Evolutionary conservation across 2,113 vertebrate species (phyloP), one percentile per base, ranked within the genome.

Genomic region (Kryptolebias marmoratus): DNA sequence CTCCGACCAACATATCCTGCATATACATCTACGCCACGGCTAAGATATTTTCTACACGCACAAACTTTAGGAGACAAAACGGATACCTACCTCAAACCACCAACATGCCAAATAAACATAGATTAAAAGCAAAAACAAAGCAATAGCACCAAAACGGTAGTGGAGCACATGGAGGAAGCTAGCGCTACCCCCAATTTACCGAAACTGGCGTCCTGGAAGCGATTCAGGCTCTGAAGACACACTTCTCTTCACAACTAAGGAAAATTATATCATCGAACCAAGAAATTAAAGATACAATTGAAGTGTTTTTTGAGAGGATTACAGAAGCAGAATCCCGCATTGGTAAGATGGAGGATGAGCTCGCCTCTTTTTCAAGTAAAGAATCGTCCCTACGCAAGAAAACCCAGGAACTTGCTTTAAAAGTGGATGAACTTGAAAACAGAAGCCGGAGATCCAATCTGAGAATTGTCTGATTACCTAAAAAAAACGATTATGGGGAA

Each of bases 201-300:
- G 32, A n/a, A 2, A 15, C 16, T 55, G 6, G 36, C 27, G 30
- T 62, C 8, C 32, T 63, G 18, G 60, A 22, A 10, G 44, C 60
- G 5, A 48, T 63, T 16, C 44, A 48, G 0, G 14, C 5, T 6
- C 0, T 63, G 14, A 63, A 8, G 48, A 7, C 60, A 1, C 27
- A 50, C 48, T 50, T 64, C 11, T 13, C 27, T 1, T 11, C 11
- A 1, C 47, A 64, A 13, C 30, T 64, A 16, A 30, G 47, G 9
- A 16, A 64, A 36, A 30, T 64, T 8, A 12, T 64, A 1, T 2
- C 30, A 4, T 64, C 28, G 11, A 50, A 50, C 14, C 7, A 64
- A 32, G 47, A 64, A 11, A 64, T 64, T 11, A 50, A 64, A 50
- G 62, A 64, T 2, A 22, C 62, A n/a, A 64, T 32, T 50, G 47